Evolutionary conservation across 2,797 vertebrate species (phyloP), one percentile per base, ranked within the genome.

Genomic region (Euthynnus affinis): DNA sequence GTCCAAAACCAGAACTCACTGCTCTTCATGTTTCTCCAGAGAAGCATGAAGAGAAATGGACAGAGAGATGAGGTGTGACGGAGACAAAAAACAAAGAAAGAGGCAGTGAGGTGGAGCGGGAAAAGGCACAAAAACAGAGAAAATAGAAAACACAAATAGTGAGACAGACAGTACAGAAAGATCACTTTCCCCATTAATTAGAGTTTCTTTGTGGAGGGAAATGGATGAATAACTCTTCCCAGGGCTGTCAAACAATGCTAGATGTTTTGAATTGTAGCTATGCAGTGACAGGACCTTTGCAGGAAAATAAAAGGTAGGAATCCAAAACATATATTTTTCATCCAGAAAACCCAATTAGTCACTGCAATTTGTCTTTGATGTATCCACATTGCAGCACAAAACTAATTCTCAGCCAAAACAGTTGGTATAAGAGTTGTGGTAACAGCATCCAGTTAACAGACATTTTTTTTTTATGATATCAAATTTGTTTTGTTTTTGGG

Each of bases 101-200:
- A 60, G 49, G 40, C 40, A 58, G 58, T 13, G 58, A 65, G 58
- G 52, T 20, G 23, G 14, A 58, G 34, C 46, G 42, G 49, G 14
- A 5, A 63, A 59, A 57, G 34, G 44, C 65, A 27, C 15, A 42
- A 29, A 71, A 48, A 49, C 52, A 18, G 53, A 12, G 20, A 20
- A 22, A 59, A 60, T 13, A 29, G 52, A 17, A 37, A 29, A 53
- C 63, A 34, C 25, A 9, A 51, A 46, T 13, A 52, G 51, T 23
- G 52, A 68, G 14, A 52, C 34, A 74, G 32, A 53, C 17, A 51
- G 44, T 22, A 8, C n/a, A 32, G 18, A 53, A 57, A 74, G 25
- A 71, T 40, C 60, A 53, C 6, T 59, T 75, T 69, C 59, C 34
- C 25, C 37, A 64, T 82, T 81, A 76, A 87, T 88, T 78, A 81